These are phyloP conservation scores for Zaprionus nigranus DNA, from an alignment of 1,140 invertebrate species.

Conservation along the genomic window DNA sequence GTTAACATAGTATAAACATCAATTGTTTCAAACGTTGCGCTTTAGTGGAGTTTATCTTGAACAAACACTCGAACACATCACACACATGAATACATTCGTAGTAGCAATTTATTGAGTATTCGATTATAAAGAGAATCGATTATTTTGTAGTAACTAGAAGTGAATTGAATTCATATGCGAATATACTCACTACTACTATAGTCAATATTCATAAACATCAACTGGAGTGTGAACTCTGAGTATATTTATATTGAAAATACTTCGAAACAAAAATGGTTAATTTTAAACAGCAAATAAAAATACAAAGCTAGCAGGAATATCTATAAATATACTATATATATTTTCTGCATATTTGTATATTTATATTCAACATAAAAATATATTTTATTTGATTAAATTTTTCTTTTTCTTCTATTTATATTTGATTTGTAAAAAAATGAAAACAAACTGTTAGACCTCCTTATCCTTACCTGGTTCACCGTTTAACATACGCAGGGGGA, in stretches of 20 bases:
- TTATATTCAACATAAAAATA: constrained; percentile 35
- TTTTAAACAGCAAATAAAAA: constrained; percentile 25
- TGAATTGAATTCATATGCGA: constrained; percentile 16
- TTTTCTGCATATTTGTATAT: constrained; percentile 57
- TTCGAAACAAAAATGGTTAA: too few species aligned
- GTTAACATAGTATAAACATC: neutral
- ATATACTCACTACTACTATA: constrained; percentile 1
- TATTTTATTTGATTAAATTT: constrained; percentile 81
- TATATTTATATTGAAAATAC: constrained; percentile 28
- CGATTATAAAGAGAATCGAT: constrained; percentile 4
- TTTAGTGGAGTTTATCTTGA: neutral
- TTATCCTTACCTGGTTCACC: constrained; percentile 98
- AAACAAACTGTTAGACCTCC: constrained; percentile 90
- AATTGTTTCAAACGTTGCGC: constrained; percentile 5
- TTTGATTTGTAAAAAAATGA: constrained; percentile 75
- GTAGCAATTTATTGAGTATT: constrained; percentile 10
- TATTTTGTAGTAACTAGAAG: constrained; percentile 6
- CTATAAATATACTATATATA: constrained; percentile 57
- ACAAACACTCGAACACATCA: constrained; percentile 14
- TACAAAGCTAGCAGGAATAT: constrained; percentile 34
- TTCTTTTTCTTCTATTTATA: constrained; percentile 82
- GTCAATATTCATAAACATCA: constrained; percentile 10
- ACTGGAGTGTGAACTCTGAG: constrained; percentile 19
- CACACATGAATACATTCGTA: constrained; percentile 20
- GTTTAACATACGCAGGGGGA: constrained; percentile 94